Evolutionary conservation across 2,797 vertebrate species (phyloP).

Genomic region (Brachyalestes nurse): DNA sequence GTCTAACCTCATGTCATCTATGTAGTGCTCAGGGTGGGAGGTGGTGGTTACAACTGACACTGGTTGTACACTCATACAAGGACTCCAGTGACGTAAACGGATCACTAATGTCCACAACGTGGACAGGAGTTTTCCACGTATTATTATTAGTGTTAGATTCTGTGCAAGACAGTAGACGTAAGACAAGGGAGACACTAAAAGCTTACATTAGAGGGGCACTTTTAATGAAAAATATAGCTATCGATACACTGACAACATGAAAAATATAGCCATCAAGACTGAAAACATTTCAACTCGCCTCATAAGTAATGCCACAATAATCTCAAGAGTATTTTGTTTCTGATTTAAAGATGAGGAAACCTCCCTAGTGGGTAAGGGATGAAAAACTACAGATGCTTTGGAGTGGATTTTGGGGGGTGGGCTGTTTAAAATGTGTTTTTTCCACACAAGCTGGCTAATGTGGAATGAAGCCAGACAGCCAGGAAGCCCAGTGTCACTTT

Average conservation of each 20-base stretch:
- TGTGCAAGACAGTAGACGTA: background rate
- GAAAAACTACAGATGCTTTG: background rate
- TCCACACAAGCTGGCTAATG: background rate
- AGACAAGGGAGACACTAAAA: too few species aligned
- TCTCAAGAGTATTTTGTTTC: background rate
- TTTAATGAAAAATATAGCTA: background rate
- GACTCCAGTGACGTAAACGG: background rate
- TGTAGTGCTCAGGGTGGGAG: constrained; percentile 84
- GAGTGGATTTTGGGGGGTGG: background rate
- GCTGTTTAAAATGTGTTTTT: background rate
- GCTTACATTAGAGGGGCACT: background rate
- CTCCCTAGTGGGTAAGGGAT: background rate
- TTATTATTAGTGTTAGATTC: too few species aligned
- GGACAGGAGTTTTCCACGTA: background rate
- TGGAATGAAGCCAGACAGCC: background rate
- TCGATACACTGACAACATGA: background rate
- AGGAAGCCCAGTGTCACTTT: background rate
- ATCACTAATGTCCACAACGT: background rate
- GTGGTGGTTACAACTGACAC: constrained; percentile 84
- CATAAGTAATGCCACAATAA: background rate
- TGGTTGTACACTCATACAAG: constrained; percentile 77
- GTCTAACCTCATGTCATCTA: background rate
- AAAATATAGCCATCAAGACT: background rate
- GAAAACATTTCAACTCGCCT: background rate
- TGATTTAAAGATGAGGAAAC: background rate